Conservation (phyloP, 2,113 vertebrate genomes). For the Pseudorhombus dupliciocellatus region DNA sequence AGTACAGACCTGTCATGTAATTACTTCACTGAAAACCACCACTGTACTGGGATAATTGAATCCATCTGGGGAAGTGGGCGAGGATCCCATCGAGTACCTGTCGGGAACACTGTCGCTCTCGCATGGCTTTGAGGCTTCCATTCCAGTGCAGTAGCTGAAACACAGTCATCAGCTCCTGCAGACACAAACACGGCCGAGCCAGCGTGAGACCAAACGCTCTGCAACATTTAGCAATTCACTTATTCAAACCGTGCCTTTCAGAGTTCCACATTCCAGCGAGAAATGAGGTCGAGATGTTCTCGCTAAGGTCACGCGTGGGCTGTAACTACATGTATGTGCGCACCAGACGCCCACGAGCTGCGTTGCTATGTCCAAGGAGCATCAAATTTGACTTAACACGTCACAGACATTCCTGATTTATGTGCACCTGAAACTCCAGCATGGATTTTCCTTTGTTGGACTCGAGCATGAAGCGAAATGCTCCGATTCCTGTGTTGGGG, state of each 20-base stretch:
- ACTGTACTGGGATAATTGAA: slow-evolving; percentile 14
- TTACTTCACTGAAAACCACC: slow-evolving; percentile 12
- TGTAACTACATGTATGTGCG: not conserved
- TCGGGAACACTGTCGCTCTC: slow-evolving; percentile 95
- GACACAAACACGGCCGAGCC: slow-evolving; percentile 29
- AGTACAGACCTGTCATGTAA: not conserved
- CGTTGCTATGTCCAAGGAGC: not conserved
- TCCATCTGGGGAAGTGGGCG: slow-evolving; percentile 6
- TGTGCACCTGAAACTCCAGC: slow-evolving; percentile 96
- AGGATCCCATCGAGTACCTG: slow-evolving; percentile 81
- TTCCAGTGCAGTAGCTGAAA: slow-evolving; percentile 99
- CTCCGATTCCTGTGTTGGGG: slow-evolving; percentile 95
- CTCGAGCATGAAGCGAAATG: slow-evolving; percentile 98
- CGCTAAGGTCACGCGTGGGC: not conserved
- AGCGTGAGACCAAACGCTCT: not conserved
- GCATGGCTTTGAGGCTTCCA: slow-evolving; percentile 97
- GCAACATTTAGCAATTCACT: not conserved
- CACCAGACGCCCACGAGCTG: not conserved
- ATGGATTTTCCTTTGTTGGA: slow-evolving; percentile 99
- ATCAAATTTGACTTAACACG: not conserved
- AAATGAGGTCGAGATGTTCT: not conserved
- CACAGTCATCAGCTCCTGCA: slow-evolving; percentile 97
- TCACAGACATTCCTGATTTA: slow-evolving; percentile 5
- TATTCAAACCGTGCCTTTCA: not conserved
- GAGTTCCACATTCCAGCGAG: not conserved